Evolutionary conservation across 2,888 invertebrate genomes (phyloP), one percentile per base, ranked within the genome.

Genomic region (Athalia rosae): DNA sequence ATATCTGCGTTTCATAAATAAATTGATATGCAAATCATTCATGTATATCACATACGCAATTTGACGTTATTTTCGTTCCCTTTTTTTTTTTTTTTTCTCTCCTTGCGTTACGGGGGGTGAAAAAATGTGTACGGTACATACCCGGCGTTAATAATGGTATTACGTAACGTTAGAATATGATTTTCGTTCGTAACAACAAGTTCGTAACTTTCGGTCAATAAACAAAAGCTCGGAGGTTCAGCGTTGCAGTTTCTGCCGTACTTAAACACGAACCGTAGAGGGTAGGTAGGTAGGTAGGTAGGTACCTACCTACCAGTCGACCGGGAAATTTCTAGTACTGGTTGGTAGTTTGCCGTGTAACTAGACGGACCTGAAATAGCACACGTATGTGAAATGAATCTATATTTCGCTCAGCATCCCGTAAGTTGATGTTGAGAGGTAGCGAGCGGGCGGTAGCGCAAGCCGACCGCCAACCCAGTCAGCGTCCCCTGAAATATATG

Each of bases 341-440:
- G 28, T 28, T 28, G 28, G 28, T 28, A 28, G 28, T 28, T 28
- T 28, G 28, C 28, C 28, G 43, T 56, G 45, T 73, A 43, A 53
- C n/a, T 28, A 45, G 15, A 63, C 67, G 76, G 11, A 71, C 43
- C 45, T 28, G 9, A 45, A 13, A 4, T 11, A 11, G 50, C 5
- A 41, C 13, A 11, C 59, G 50, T 8, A 59, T 28, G 61, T 58
- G 77, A 82, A 82, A 28, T 28, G 28, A 28, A 28, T 28, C 28
- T 28, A 28, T 28, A 28, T 28, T 79, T 81, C 81, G 78, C 63
- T 77, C 61, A 77, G 78, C 73, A 76, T 62, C 61, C 56, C 64
- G 78, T 67, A 80, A 81, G 48, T n/a, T 15, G 48, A 15, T 4
- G 64, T 13, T 15, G 13, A 48, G 11, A n/a, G n/a, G n/a, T n/a